Conservation (phyloP, 2,113 vertebrate species). For the Scomber scombrus region DNA sequence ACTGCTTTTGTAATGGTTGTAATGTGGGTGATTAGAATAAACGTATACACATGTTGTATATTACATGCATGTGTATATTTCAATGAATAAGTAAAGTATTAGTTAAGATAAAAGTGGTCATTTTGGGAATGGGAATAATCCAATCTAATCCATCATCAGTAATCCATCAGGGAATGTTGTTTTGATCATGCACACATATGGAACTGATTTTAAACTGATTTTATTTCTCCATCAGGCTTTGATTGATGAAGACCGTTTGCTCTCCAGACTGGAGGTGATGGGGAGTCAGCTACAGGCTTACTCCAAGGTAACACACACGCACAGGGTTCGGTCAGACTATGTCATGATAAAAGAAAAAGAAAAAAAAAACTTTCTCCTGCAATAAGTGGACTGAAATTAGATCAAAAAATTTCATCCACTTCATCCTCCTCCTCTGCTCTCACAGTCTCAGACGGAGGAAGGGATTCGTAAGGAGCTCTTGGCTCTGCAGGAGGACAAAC, state of each 20-base stretch:
- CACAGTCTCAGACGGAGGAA: conserved; percentile 97
- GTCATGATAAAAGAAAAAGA: neutral
- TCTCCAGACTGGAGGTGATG: conserved; percentile 98
- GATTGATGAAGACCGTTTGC: conserved; percentile 98
- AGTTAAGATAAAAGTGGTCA: too few relatives aligned
- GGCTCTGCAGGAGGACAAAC: conserved; percentile 98
- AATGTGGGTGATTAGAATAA: too few relatives aligned
- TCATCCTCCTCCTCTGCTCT: neutral
- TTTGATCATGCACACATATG: too few relatives aligned
- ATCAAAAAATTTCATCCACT: too few relatives aligned
- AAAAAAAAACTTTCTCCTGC: neutral
- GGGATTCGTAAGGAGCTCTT: conserved; percentile 96
- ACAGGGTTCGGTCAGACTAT: conserved; percentile 48
- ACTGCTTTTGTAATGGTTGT: too few relatives aligned
- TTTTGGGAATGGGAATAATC: too few relatives aligned
- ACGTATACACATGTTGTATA: too few relatives aligned
- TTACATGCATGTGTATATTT: too few relatives aligned
- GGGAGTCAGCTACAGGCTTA: conserved; percentile 97
- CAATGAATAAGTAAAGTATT: too few relatives aligned
- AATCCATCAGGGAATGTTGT: neutral
- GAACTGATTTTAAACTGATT: conserved; percentile 12
- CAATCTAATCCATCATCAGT: too few relatives aligned
- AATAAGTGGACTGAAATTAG: neutral
- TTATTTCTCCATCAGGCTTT: conserved; percentile 88
- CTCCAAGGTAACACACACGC: conserved; percentile 88